Conservation (phyloP, 2,113 vertebrate genomes). For the Tenrec ecaudatus region DNA sequence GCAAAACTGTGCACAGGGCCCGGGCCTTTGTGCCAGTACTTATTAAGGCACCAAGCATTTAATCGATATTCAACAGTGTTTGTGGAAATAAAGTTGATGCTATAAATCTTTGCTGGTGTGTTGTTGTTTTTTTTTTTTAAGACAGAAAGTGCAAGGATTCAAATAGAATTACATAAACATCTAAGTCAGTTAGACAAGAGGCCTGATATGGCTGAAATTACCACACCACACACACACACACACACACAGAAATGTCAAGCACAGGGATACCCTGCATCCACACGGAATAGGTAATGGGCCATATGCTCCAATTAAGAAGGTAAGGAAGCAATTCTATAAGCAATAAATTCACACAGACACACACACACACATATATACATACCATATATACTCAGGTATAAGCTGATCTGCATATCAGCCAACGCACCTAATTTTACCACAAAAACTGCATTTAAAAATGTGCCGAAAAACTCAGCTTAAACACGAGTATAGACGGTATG, state of each 20-base stretch:
- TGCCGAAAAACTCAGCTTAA: no score
- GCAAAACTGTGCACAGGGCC: not conserved
- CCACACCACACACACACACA: not conserved
- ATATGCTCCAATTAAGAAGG: conserved; percentile 11
- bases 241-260: not conserved
- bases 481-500: no score
- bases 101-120: not conserved
- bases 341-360: no score
- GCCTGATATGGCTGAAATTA: not conserved
- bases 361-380: no score
- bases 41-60: not conserved
- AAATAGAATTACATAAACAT: conserved; percentile 39
- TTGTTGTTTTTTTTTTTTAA: no score
- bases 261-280: not conserved
- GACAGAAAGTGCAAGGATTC: conserved; percentile 28
- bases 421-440: no score
- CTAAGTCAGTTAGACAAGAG: not conserved
- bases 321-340: not conserved
- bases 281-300: not conserved
- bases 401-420: no score
- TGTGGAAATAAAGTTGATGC: conserved; percentile 12
- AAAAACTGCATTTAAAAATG: no score
- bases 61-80: not conserved
- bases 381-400: not conserved
- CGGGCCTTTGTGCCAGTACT: not conserved